A percentile compares a stretch with the other conserved stretches of the same genome.
Conservation (phyloP, 2,888 invertebrate genomes). For the Mantis religiosa region DNA sequence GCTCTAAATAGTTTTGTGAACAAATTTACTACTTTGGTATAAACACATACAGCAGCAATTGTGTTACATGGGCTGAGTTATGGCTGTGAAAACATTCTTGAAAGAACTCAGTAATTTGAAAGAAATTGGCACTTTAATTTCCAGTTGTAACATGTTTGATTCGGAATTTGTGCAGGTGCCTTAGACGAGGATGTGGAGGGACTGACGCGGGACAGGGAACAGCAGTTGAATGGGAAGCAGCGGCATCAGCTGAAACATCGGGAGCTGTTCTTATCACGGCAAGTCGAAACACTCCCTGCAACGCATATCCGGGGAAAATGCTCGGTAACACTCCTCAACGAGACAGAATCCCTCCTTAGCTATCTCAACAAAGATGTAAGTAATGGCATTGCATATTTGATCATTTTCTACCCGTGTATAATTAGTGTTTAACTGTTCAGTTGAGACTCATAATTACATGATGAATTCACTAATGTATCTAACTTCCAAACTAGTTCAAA, state of each 20-base stretch:
- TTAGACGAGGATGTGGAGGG: conserved; percentile 59
- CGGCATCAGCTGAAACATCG: conserved; percentile 95
- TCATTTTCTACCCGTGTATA: too few relatives aligned
- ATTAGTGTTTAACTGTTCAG: too few relatives aligned
- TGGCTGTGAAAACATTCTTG: too few relatives aligned
- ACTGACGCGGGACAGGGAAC: conserved; percentile 32
- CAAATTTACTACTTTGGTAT: too few relatives aligned
- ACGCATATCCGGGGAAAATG: conserved; percentile 99
- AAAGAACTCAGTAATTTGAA: background rate
- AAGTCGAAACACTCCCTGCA: conserved; percentile 96
- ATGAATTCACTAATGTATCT: too few relatives aligned
- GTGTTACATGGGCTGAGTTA: too few relatives aligned
- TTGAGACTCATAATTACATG: too few relatives aligned
- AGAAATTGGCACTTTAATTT: background rate
- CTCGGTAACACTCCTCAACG: conserved; percentile 96
- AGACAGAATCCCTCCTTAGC: conserved; percentile 93
- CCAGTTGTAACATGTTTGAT: conserved; percentile 32
- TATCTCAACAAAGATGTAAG: conserved; percentile 94
- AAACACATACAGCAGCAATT: too few relatives aligned
- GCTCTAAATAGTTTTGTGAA: too few relatives aligned
- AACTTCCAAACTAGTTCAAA: too few relatives aligned
- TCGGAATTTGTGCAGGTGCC: conserved; percentile 50
- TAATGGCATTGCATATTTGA: conserved; percentile 38
- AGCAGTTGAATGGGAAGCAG: conserved; percentile 57
- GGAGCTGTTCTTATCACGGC: conserved; percentile 95